Base-by-base conservation (phyloP, 92 coral and sea anemone genomes). In the Isaurus tuberculatus region DNA sequence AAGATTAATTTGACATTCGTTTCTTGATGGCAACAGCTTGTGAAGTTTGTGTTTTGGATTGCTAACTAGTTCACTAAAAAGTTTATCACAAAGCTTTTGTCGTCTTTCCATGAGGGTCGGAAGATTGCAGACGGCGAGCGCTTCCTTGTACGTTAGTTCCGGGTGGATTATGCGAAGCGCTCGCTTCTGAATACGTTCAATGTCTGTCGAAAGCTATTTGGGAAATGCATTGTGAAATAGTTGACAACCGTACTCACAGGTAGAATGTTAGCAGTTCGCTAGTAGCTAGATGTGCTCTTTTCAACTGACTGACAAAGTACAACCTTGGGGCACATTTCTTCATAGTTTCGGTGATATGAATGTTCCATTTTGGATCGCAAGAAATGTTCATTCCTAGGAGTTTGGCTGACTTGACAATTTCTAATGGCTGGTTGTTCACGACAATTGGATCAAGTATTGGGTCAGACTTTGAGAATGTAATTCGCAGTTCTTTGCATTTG, bases 401-500 rank as follows among this genome's bases (percentile, higher is more conserved):
- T 57, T 79, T 63, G 33, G 72, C 66, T 53, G 26, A 53, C 65
- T 53, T 75, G 65, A 75, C 40, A 75, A 34, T 53, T 75, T 75
- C 67, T 32, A 75, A 34, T 53, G 67, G 82, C 61, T 74, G 57
- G 61, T 74, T 58, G 61, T 58, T 58, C 64, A 74, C 49, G 44
- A 63, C 28, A 53, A 75, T 53, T 46, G 82, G 69, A 53, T 75
- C 43, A 37, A 75, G 68, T 53, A 53, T 57, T 57, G 67, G 65
- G 68, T 63, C 68, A 37, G 43, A 63, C 27, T 75, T n/a, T n/a
- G n/a, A n/a, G n/a, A n/a, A n/a, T n/a, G n/a, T n/a, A n/a, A n/a
- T n/a, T n/a, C n/a, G n/a, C 65, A 79, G 73, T 60, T 79, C 84
- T 79, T 79, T 79, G 71, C 73, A 79, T 79, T 79, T 64, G 30